Conservation (phyloP, 1,140 invertebrate genomes). For the Hormaphis cornu region DNA sequence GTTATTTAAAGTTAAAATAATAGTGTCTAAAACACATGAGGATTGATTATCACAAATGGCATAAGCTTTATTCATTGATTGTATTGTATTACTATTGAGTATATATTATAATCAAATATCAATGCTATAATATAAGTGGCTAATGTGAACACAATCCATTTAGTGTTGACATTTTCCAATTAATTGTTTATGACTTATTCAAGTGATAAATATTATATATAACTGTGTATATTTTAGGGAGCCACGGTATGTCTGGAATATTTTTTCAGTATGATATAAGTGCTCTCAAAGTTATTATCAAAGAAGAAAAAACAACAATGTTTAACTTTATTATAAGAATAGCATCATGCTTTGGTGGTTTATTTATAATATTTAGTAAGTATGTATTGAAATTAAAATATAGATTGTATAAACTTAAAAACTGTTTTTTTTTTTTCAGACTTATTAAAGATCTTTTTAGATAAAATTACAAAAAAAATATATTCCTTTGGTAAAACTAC, state of each 20-base stretch:
- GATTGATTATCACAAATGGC: no score
- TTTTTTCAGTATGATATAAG: conserved; percentile 92
- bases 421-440: background rate
- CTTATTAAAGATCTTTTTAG: background rate
- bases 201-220: background rate
- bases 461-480: background rate
- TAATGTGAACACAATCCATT: no score
- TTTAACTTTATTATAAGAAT: conserved; percentile 73
- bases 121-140: background rate
- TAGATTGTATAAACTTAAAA: background rate
- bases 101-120: background rate
- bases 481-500: background rate
- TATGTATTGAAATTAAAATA: background rate
- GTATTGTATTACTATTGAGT: background rate
- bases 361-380: conserved; percentile 45
- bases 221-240: conserved; percentile 52
- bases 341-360: conserved; percentile 81
- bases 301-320: conserved; percentile 67
- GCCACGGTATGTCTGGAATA: conserved; percentile 84
- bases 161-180: no score
- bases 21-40: no score
- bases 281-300: conserved; percentile 74
- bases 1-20: no score
- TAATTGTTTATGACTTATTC: background rate
- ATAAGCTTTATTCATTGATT: background rate